phyloP scores from a whole-genome alignment of 2,888 invertebrate genomes.

The Dioctria rufipes region DNA sequence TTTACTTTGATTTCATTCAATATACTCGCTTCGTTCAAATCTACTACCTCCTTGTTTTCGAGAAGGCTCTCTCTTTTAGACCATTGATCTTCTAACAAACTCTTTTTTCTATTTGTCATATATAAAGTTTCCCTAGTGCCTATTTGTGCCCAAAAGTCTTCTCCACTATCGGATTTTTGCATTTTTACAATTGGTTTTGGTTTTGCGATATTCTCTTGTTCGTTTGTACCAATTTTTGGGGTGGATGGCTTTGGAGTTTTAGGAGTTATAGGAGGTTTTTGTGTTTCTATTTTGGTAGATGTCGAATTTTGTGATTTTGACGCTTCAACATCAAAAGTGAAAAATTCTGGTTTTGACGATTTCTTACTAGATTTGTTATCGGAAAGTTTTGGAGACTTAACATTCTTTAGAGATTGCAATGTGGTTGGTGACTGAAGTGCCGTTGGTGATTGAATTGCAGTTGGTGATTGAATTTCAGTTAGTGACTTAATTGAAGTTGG shows the following conservation, averaged over 20 bases:
- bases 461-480: background rate
- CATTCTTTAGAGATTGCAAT: background rate
- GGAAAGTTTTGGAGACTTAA: background rate
- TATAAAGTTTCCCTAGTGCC: slow-evolving; percentile 79
- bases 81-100: slow-evolving; percentile 70
- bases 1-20: slow-evolving; percentile 61
- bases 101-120: slow-evolving; percentile 74
- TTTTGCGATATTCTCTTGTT: slow-evolving; percentile 24
- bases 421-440: background rate
- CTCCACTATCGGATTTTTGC: slow-evolving; percentile 68
- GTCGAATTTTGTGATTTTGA: background rate
- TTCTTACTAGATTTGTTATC: slow-evolving; percentile 18
- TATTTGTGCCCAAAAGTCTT: slow-evolving; percentile 79
- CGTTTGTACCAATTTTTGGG: background rate
- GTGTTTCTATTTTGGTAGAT: background rate
- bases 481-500: background rate
- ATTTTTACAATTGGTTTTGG: slow-evolving; percentile 57
- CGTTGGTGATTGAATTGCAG: background rate
- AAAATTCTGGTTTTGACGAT: slow-evolving; percentile 37
- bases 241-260: background rate
- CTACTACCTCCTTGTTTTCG: slow-evolving; percentile 51
- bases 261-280: background rate
- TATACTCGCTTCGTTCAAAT: slow-evolving; percentile 1
- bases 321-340: slow-evolving; percentile 38
- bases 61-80: slow-evolving; percentile 59